Percentiles rank a stretch among this genome's conserved stretches.
These are phyloP conservation scores for Cariama cristata DNA, from an alignment of 2,113 vertebrate genomes.

Conservation along the genomic window DNA sequence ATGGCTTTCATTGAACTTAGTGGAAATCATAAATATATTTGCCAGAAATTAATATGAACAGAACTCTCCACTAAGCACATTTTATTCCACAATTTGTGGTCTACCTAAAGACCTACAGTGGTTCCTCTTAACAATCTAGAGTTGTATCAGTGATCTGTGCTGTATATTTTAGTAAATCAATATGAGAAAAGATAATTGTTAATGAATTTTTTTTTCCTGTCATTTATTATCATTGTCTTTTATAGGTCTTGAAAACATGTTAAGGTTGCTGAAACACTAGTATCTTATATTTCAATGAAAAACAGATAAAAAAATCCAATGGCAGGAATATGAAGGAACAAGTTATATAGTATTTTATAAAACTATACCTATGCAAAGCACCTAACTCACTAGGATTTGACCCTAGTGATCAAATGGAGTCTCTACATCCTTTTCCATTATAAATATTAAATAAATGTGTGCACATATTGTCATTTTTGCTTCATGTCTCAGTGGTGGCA, in stretches of 20 bases:
- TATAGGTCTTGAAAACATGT: background rate
- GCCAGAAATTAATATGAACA: background rate
- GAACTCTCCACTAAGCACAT: background rate
- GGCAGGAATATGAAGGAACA: background rate
- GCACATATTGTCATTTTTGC: background rate
- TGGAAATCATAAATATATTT: background rate
- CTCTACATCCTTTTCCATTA: background rate
- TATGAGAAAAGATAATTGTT: background rate
- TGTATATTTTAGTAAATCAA: background rate
- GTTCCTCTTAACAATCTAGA: background rate
- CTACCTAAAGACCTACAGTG: background rate
- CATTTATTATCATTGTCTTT: background rate
- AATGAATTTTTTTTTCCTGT: background rate
- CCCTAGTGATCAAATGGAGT: background rate
- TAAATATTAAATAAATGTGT: background rate
- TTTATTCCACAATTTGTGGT: background rate
- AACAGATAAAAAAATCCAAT: background rate
- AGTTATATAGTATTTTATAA: background rate
- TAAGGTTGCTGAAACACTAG: background rate
- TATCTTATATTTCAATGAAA: background rate
- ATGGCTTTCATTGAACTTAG: background rate
- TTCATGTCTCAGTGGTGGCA: background rate
- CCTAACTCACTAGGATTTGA: background rate
- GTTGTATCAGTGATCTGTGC: background rate
- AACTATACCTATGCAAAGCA: background rate